Evolutionary conservation across 23 tunicate genomes (phyloP).

Genomic region (Halocynthia aurantium): DNA sequence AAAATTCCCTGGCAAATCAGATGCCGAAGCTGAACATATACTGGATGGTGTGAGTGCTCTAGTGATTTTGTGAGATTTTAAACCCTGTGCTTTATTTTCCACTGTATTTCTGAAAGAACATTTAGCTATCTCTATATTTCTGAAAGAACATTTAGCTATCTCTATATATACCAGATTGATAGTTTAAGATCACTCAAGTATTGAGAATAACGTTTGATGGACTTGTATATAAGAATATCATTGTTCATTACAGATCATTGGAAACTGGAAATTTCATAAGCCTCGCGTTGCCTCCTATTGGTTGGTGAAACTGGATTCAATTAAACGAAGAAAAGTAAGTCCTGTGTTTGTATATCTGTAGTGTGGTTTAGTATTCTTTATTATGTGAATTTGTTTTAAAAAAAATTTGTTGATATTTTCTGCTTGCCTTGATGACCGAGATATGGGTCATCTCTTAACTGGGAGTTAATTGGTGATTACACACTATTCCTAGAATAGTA

Average conservation of each 20-base stretch:
- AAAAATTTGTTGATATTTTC: not conserved
- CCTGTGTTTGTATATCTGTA: no score
- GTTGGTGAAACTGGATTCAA: constrained; percentile 76
- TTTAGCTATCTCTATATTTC: not conserved
- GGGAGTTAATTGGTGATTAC: not conserved
- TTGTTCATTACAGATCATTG: constrained; percentile 31
- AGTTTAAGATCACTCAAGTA: no score
- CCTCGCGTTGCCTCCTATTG: constrained; percentile 71
- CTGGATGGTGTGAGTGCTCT: constrained; percentile 42
- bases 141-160: not conserved
- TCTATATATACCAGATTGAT: not conserved
- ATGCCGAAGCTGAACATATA: constrained; percentile 46
- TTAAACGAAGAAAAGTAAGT: constrained; percentile 74
- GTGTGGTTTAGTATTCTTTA: no score
- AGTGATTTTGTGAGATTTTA: not conserved
- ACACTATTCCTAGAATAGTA: not conserved
- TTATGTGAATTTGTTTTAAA: no score
- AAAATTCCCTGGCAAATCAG: constrained; percentile 78
- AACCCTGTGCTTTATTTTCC: not conserved
- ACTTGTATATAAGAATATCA: not conserved
- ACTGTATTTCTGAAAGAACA: not conserved
- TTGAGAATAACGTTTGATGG: no score
- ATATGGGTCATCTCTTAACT: not conserved
- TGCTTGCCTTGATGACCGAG: not conserved
- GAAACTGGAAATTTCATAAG: constrained; percentile 69